Percentiles rank a stretch among this genome's conserved stretches.
Evolutionary conservation across 1,140 invertebrate species (phyloP).

Genomic region (Diabrotica virgifera): DNA sequence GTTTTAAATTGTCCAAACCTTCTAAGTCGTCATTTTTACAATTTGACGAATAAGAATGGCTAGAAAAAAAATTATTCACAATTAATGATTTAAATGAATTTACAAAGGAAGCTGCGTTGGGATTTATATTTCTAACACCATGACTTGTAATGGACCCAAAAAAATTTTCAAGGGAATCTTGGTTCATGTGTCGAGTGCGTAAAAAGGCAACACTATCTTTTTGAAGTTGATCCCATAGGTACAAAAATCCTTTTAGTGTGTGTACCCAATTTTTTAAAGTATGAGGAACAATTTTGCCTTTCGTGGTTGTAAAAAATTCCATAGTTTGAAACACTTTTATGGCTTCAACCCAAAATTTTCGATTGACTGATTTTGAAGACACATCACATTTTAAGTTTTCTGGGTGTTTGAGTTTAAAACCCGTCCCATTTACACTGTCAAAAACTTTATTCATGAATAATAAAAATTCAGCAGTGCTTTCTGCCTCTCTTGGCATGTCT

Average conservation of each 20-base stretch:
- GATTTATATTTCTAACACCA: constrained; percentile 6
- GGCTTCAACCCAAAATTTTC: neutral
- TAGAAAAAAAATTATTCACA: constrained; percentile 22
- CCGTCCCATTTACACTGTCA: constrained; percentile 12
- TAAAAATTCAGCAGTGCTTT: constrained; percentile 13
- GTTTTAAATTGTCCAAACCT: constrained; percentile 18
- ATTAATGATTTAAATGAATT: constrained; percentile 21
- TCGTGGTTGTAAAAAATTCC: neutral
- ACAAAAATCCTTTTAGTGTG: constrained; percentile 18
- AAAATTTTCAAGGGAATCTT: constrained; percentile 41
- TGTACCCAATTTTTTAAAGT: constrained; percentile 10
- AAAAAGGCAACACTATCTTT: constrained; percentile 8
- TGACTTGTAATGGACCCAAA: constrained; percentile 36
- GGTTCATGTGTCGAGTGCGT: constrained; percentile 26
- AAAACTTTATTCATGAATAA: constrained; percentile 15
- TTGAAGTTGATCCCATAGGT: constrained; percentile 1
- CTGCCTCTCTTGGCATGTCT: neutral
- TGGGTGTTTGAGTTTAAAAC: neutral
- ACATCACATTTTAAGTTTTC: constrained; percentile 10
- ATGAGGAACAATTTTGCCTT: constrained; percentile 9
- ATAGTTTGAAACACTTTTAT: constrained; percentile 2
- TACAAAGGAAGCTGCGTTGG: constrained; percentile 14
- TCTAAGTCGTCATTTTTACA: constrained; percentile 16
- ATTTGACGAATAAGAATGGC: constrained; percentile 17
- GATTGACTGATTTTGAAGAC: constrained; percentile 6